Conservation (phyloP, 2,888 invertebrate genomes). For the Philaethria dido region DNA sequence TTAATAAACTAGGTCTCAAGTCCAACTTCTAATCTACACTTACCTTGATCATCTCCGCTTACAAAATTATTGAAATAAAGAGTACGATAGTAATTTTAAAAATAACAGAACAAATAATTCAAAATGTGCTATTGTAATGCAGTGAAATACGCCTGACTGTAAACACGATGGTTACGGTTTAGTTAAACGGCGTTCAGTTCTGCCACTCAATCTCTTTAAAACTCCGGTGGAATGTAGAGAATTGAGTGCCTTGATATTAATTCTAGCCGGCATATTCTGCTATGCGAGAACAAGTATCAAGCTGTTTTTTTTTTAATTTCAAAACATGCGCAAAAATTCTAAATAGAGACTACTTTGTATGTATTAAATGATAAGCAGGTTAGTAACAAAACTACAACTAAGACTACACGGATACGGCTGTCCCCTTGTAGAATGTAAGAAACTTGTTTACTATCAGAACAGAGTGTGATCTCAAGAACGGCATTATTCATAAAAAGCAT, state of each 20-base stretch:
- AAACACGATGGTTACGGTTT: not conserved
- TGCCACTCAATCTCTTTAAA: not conserved
- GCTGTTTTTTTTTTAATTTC: not conserved
- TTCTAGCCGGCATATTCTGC: no score
- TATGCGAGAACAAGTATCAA: not conserved
- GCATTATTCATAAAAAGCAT: constrained; percentile 67
- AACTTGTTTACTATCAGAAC: constrained; percentile 76
- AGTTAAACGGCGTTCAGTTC: not conserved
- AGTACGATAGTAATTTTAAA: no score
- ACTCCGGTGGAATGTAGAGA: not conserved
- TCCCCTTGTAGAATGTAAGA: constrained; percentile 58
- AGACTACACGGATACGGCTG: constrained; percentile 58
- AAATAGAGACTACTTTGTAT: not conserved
- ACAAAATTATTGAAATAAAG: not conserved
- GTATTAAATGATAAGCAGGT: constrained; percentile 26
- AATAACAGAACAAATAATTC: not conserved
- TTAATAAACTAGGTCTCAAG: not conserved
- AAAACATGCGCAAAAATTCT: constrained; percentile 7
- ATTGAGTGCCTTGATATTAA: not conserved
- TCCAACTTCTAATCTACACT: no score
- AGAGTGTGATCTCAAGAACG: constrained; percentile 73
- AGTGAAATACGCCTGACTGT: no score
- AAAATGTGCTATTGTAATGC: constrained; percentile 9
- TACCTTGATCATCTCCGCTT: not conserved
- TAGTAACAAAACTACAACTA: constrained; percentile 49